A percentile compares a stretch with the other conserved stretches of the same genome.
Evolutionary conservation across 1,140 invertebrate species (phyloP).

Genomic region (Thaumatotibia leucotreta): DNA sequence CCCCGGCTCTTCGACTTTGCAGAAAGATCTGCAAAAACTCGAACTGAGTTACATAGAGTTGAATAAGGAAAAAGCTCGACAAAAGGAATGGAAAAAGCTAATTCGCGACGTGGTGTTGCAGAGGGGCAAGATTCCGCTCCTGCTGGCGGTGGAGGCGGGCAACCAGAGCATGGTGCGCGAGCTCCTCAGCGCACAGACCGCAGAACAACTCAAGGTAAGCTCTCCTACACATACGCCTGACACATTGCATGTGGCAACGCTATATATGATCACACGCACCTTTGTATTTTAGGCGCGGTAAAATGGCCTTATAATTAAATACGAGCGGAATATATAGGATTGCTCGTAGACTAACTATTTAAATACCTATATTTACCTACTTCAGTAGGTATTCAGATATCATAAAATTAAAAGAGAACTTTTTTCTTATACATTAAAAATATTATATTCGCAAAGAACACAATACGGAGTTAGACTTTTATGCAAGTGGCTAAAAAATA

Average conservation of each 20-base stretch:
- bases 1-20: conserved; percentile 34
- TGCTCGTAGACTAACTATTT: too few species aligned
- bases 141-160: conserved; percentile 94
- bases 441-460: too few species aligned
- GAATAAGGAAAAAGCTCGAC: conserved; percentile 75
- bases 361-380: too few species aligned
- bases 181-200: conserved; percentile 88
- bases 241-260: neutral
- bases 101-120: conserved; percentile 78
- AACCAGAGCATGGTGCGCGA: conserved; percentile 95
- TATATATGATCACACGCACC: neutral
- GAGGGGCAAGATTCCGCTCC: conserved; percentile 95
- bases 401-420: too few species aligned
- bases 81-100: conserved; percentile 76
- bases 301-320: neutral
- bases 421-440: too few species aligned
- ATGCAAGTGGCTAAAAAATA: too few species aligned
- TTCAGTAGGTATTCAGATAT: too few species aligned
- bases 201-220: conserved; percentile 84
- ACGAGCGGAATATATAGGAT: too few species aligned
- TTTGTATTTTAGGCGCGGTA: neutral
- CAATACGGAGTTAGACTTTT: too few species aligned
- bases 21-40: conserved; percentile 62
- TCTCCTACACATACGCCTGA: neutral
- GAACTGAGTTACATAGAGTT: conserved; percentile 75